phyloP scores from a whole-genome alignment of 2,888 invertebrate species.

The Drosophila mettleri region DNA sequence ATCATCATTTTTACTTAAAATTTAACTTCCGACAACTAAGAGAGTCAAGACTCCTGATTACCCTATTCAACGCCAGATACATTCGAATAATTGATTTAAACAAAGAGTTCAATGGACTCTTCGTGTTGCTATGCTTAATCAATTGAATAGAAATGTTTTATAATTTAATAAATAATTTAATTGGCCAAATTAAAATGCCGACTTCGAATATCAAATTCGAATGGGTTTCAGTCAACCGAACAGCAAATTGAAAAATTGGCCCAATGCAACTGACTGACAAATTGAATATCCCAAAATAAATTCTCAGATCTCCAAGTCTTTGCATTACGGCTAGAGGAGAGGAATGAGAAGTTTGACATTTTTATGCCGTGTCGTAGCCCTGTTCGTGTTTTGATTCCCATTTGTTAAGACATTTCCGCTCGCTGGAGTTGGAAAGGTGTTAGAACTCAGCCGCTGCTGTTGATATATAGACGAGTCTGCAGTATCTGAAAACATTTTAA shows the following conservation, averaged over 20 bases:
- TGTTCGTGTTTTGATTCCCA: conserved; percentile 67
- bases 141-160: conserved; percentile 14
- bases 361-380: conserved; percentile 63
- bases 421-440: conserved; percentile 54
- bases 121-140: conserved; percentile 1
- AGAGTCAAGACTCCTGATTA: too few species aligned
- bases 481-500: conserved; percentile 71
- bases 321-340: neutral
- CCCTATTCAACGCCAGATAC: too few species aligned
- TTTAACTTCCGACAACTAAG: too few species aligned
- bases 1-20: too few species aligned
- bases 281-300: conserved; percentile 63
- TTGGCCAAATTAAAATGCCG: conserved; percentile 18
- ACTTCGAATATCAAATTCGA: conserved; percentile 20
- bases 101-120: conserved; percentile 26
- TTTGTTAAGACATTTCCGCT: conserved; percentile 69
- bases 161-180: conserved; percentile 16
- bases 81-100: too few species aligned
- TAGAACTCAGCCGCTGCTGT: conserved; percentile 56
- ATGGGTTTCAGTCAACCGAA: conserved; percentile 20
- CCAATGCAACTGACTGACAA: conserved; percentile 40
- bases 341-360: conserved; percentile 57
- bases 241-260: conserved; percentile 41
- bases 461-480: conserved; percentile 56
- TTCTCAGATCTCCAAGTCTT: conserved; percentile 47